Evolutionary conservation across 1,140 invertebrate genomes (phyloP).

Genomic region (Zaprionus gabonicus): DNA sequence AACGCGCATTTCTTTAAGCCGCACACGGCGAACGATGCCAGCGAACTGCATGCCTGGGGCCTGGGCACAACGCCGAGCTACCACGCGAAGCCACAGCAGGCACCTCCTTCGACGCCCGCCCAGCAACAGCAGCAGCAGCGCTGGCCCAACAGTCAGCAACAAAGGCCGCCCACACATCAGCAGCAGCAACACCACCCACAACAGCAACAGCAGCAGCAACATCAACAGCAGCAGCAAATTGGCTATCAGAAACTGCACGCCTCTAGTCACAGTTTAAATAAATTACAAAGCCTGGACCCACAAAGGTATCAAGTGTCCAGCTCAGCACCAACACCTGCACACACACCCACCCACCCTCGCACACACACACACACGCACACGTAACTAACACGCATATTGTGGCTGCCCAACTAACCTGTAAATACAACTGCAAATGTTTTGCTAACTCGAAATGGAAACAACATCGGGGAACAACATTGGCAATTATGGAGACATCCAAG

Average conservation of each 20-base stretch:
- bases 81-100: slow-evolving; percentile 29
- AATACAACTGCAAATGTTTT: slow-evolving; percentile 2
- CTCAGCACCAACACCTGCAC: slow-evolving; percentile 20
- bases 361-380: slow-evolving; percentile 11
- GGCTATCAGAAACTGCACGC: slow-evolving; percentile 71
- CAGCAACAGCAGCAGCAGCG: slow-evolving; percentile 62
- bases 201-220: slow-evolving; percentile 63
- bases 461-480: neutral
- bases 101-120: slow-evolving; percentile 10
- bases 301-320: slow-evolving; percentile 71
- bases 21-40: slow-evolving; percentile 85
- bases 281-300: slow-evolving; percentile 75
- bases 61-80: slow-evolving; percentile 80
- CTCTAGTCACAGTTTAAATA: slow-evolving; percentile 82
- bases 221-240: slow-evolving; percentile 68
- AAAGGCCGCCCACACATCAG: slow-evolving; percentile 41
- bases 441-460: neutral
- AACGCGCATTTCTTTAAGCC: slow-evolving; percentile 85
- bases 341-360: slow-evolving; percentile 20
- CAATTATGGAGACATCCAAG: slow-evolving; percentile 15
- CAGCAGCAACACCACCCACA: slow-evolving; percentile 45
- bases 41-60: slow-evolving; percentile 87
- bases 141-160: slow-evolving; percentile 43
- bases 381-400: slow-evolving; percentile 3
- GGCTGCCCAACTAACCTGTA: slow-evolving; percentile 1